Evolutionary conservation across 2,113 vertebrate genomes (phyloP), one percentile per base, ranked within the genome.

Genomic region (Cinclus mexicanus): DNA sequence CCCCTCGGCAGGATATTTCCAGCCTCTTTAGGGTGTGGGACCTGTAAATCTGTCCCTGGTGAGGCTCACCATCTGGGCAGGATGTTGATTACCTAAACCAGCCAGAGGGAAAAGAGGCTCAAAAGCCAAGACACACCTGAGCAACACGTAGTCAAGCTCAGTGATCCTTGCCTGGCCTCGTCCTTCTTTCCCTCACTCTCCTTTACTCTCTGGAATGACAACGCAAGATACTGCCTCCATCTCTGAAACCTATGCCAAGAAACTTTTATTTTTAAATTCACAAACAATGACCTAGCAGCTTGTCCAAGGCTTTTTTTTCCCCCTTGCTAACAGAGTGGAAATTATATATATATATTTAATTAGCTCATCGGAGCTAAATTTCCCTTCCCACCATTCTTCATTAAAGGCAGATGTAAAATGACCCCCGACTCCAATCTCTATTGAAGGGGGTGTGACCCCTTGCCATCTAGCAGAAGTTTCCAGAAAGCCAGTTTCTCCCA

Each of bases 201-300:
- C 47, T 53, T 90, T 89, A 88, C 49, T 47, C 75, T 80, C 80
- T 78, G 76, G 23, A 92, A 75, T 92, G 95, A 95, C 85, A 92
- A 67, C 0, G 1, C 60, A 72, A 94, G 87, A 92, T 35, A 71
- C 52, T 95, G 83, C 69, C 93, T 94, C 95, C 89, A 89, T 93
- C 69, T 59, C 75, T 56, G 88, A 82, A 94, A 78, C n/a, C 76
- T 53, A 67, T 91, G 96, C 97, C 97, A 98, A 97, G 95, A 96
- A 85, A 94, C 85, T 94, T 98, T 98, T 98, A 97, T 98, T 98
- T 98, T 98, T 98, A 97, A 97, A 95, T 95, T 93, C 29, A 7
- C 39, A 79, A 98, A 98, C 97, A 98, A 98, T 98, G 97, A 97
- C 96, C 94, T 77, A 97, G 93, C 93, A 96, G 60, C 17, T 94